Percentiles rank a stretch among this genome's conserved stretches.
Conservation (phyloP, 2,113 vertebrate genomes). For the Haplochromis vanheusdeni region DNA sequence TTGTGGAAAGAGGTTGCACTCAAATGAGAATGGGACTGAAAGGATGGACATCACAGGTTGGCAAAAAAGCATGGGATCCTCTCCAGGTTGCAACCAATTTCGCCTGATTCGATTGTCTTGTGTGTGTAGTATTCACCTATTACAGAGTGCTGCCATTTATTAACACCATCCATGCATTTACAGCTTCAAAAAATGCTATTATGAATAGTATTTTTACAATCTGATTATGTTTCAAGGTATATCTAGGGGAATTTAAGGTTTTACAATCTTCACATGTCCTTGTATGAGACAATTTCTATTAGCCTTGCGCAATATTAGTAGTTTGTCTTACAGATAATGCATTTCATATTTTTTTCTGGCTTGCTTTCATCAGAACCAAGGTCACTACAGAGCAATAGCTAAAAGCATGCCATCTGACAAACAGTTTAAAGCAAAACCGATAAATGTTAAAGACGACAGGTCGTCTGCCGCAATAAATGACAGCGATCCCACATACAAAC, state of each 20-base stretch:
- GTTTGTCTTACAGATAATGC: neutral
- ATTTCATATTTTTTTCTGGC: neutral
- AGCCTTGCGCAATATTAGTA: neutral
- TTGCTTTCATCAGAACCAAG: neutral
- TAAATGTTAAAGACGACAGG: neutral
- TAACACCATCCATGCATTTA: neutral
- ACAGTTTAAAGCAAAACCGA: neutral
- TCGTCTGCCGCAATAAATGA: neutral
- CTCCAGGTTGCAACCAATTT: neutral
- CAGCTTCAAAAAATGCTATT: neutral
- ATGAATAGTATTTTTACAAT: neutral
- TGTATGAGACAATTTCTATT: neutral
- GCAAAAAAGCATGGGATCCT: neutral
- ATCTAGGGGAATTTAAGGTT: neutral
- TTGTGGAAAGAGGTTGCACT: neutral
- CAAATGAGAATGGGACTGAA: neutral
- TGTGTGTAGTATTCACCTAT: neutral
- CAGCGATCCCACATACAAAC: neutral
- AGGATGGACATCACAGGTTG: neutral
- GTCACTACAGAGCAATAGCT: neutral
- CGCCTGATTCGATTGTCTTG: neutral
- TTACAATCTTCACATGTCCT: neutral
- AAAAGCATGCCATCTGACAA: neutral
- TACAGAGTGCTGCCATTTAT: neutral
- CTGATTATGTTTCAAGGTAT: neutral